phyloP scores from a whole-genome alignment of 2,113 vertebrate species.

The Carassius carassius region DNA sequence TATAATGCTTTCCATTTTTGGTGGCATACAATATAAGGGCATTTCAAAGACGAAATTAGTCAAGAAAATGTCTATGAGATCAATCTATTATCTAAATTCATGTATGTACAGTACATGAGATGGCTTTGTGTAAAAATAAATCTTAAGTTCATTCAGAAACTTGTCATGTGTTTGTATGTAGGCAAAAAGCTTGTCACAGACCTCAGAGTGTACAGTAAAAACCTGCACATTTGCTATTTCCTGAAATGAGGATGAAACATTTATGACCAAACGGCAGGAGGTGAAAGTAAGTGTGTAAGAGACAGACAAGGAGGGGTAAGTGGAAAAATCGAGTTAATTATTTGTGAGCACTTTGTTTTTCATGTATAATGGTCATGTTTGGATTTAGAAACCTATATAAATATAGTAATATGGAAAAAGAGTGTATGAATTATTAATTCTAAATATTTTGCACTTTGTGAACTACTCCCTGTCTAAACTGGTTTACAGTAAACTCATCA shows the following conservation, averaged over 20 bases:
- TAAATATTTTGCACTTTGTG: background rate
- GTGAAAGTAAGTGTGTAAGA: constrained; percentile 26
- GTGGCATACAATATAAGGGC: background rate
- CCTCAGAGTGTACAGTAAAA: background rate
- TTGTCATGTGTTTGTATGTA: too few species aligned
- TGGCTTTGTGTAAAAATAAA: too few species aligned
- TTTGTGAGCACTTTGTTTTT: constrained; percentile 31
- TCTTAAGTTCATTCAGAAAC: too few species aligned
- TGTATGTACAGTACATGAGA: too few species aligned
- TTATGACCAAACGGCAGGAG: constrained; percentile 33
- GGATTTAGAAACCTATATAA: constrained; percentile 15
- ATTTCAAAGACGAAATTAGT: background rate
- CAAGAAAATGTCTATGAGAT: background rate
- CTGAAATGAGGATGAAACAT: constrained; percentile 43
- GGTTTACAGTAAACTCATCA: background rate
- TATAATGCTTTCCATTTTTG: background rate
- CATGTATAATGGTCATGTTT: background rate
- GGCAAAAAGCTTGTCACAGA: background rate
- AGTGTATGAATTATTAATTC: constrained; percentile 8
- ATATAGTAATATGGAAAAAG: constrained; percentile 21
- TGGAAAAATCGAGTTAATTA: constrained; percentile 30
- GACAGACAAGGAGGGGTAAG: constrained; percentile 4
- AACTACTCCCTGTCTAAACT: background rate
- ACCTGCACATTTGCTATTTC: constrained; percentile 17
- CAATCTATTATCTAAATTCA: too few species aligned